A percentile compares a stretch with the other conserved stretches of the same genome.
Conservation (phyloP, 2,113 vertebrate species). For the Peromyscus californicus region DNA sequence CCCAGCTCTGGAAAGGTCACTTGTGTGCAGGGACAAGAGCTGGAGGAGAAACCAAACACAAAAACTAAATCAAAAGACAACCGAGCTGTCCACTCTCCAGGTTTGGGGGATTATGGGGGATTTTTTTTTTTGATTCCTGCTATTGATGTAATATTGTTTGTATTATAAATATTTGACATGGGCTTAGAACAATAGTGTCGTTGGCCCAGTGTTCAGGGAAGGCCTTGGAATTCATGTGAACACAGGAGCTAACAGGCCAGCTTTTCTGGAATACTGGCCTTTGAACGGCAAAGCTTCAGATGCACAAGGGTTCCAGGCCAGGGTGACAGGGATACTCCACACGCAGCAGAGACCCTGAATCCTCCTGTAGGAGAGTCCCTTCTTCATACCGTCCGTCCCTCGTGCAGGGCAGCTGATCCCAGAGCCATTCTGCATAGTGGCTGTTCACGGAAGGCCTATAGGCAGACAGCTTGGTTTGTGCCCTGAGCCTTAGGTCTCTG, state of each 20-base stretch:
- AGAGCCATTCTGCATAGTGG: neutral
- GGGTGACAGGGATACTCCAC: neutral
- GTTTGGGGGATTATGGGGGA: neutral
- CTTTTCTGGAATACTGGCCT: neutral
- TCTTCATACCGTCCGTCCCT: rapidly evolving
- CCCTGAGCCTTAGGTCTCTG: neutral
- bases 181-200: neutral
- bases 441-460: neutral
- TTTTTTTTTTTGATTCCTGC: neutral
- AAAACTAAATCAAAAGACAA: neutral
- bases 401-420: neutral
- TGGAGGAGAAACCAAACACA: neutral
- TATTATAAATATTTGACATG: neutral
- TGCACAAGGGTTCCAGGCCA: neutral
- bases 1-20: neutral
- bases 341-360: neutral
- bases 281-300: neutral
- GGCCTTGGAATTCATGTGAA: neutral
- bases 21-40: neutral
- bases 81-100: neutral
- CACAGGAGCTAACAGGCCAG: neutral
- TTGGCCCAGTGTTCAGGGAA: neutral
- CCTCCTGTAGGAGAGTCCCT: rapidly evolving
- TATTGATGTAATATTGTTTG: neutral
- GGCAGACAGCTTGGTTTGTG: neutral